Base-by-base conservation (phyloP, 1,140 invertebrate species). In the Drosophila equinoxialis region DNA sequence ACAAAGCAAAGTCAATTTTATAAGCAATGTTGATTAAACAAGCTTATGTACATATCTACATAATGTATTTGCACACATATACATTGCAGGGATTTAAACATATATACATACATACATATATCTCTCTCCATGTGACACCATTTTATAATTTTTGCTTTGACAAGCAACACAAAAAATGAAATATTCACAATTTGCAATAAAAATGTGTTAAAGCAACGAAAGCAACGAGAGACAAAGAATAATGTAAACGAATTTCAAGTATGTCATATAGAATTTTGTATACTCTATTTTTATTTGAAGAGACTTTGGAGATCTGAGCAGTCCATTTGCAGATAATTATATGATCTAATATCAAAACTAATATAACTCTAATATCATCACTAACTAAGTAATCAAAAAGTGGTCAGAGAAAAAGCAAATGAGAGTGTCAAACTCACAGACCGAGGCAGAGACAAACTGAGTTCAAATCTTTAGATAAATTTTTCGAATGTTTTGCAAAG, bases 161-260 rank as follows among this genome's bases (percentile, higher is more conserved):
- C 45, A 48, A 10, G 45, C 45, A 48, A 20, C 42, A 30, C 14
- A 30, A 17, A 48, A 48, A 20, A 48, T 48, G 7, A 51, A 51
- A 51, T 51, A 51, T 51, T 51, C 20, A 51, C 45, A 51, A 51
- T 51, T 11, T 51, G 45, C 17, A 51, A 51, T 51, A 51, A 51
- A 48, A 51, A 20, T 48, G 14, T 51, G 14, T 39, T 11, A 39
- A 39, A 39, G 37, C 37, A 39, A 39, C 37, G 11, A 37, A 10
- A 37, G 3, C 37, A 39, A 39, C 37, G 4, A 39, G 7, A 51
- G 20, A 48, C 14, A 17, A 20, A 51, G 6, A 23, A 23, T 3
- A 17, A 23, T 45, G 14, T 45, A 6, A 14, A 51, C 45, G 23
- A 51, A 23, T 11, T 2, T 7, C 0, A 23, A 51, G 3, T 20